A percentile compares a stretch with the other conserved stretches of the same genome.
Conservation (phyloP, 2,797 vertebrate genomes). For the Pangasius mekongensis region DNA sequence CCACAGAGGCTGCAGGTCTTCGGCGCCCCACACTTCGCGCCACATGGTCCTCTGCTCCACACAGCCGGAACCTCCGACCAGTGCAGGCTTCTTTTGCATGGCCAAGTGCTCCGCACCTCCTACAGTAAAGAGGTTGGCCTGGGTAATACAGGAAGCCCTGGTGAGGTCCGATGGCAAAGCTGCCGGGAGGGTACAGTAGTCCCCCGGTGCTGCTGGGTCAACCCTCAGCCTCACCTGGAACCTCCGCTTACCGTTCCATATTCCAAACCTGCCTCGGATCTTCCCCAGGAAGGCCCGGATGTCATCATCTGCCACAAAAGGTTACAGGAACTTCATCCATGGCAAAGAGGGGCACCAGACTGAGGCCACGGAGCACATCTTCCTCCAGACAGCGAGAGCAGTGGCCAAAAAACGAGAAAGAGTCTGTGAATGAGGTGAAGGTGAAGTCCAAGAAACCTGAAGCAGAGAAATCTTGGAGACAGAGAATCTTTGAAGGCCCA, state of each 20-base stretch:
- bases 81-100: no score
- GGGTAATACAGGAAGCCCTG: background rate
- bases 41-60: no score
- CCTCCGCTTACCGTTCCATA: no score
- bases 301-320: background rate
- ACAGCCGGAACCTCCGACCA: no score
- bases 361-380: background rate
- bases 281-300: no score
- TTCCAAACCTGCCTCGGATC: no score
- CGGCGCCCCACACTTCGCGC: no score
- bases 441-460: background rate
- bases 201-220: no score
- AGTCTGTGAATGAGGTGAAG: background rate
- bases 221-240: no score
- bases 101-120: background rate
- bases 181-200: no score
- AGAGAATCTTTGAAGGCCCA: no score
- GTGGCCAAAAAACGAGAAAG: background rate
- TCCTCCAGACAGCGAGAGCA: rapidly evolving
- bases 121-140: background rate
- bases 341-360: rapidly evolving
- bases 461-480: background rate
- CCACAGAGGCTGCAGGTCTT: no score
- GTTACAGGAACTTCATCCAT: background rate
- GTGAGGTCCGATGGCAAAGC: background rate